These are phyloP conservation scores for Anisognathus igniventris DNA, from an alignment of 2,797 vertebrate genomes.

Conservation along the genomic window DNA sequence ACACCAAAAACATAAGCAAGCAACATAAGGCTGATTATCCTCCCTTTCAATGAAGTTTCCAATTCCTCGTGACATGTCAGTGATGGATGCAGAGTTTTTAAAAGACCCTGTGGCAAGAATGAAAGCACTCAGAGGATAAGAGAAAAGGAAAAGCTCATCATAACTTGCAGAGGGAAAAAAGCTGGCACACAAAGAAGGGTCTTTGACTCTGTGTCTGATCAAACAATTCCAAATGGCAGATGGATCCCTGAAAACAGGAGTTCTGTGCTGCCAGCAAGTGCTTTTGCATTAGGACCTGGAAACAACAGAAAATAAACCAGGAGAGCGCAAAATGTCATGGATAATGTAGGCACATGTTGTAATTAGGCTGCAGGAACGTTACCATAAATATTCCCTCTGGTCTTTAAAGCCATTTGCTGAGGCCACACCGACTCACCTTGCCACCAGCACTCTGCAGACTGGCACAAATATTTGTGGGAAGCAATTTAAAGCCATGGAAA, in stretches of 20 bases:
- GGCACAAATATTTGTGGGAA: slow-evolving; percentile 43
- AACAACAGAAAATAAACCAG: slow-evolving; percentile 29
- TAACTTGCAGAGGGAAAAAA: neutral
- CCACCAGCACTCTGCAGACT: neutral
- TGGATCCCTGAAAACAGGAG: neutral
- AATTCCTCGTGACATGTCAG: neutral
- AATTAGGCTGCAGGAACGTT: neutral
- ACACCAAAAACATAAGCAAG: neutral
- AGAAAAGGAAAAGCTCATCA: neutral
- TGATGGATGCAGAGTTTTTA: neutral
- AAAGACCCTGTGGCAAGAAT: slow-evolving; percentile 12
- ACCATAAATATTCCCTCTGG: slow-evolving; percentile 12
- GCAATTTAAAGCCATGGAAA: slow-evolving; percentile 32
- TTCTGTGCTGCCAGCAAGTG: neutral
- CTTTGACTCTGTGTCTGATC: neutral
- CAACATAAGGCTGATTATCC: slow-evolving; percentile 22
- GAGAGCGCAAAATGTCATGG: slow-evolving; percentile 12
- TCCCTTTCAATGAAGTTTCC: neutral
- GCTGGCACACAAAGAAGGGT: neutral
- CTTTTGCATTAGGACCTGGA: neutral
- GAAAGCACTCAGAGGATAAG: neutral
- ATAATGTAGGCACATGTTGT: neutral
- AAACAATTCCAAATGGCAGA: slow-evolving; percentile 10
- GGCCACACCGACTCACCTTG: slow-evolving; percentile 31
- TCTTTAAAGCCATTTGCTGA: neutral